Evolutionary conservation across 2,113 vertebrate genomes (phyloP).

Genomic region (Zapus hudsonius): DNA sequence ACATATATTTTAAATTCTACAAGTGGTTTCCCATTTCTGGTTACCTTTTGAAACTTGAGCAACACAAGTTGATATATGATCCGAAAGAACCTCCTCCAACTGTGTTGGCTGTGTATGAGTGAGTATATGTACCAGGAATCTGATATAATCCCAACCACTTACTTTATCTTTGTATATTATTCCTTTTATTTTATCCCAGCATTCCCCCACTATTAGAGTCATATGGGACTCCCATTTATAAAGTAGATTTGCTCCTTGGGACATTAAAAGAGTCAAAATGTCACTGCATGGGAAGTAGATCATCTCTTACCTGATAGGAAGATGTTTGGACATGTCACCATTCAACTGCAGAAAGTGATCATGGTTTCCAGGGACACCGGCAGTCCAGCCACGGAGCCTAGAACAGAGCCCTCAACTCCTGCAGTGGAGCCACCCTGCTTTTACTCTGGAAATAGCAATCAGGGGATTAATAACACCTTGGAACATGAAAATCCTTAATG

Average conservation of each 20-base stretch:
- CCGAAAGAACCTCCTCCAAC: neutral
- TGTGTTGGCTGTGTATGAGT: neutral
- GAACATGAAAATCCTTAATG: neutral
- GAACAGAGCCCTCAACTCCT: neutral
- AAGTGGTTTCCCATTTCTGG: neutral
- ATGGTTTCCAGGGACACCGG: neutral
- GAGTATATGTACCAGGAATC: neutral
- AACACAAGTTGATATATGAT: neutral
- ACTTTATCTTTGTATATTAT: neutral
- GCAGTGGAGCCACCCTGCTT: accelerated
- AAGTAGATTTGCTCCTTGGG: neutral
- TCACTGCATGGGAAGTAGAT: neutral
- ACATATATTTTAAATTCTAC: too few species aligned
- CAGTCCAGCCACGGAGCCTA: neutral
- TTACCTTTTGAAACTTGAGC: neutral
- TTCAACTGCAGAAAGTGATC: neutral
- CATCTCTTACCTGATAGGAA: neutral
- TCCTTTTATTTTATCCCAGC: neutral
- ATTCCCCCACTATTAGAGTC: neutral
- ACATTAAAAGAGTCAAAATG: neutral
- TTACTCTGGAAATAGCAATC: neutral
- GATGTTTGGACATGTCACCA: neutral
- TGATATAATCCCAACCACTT: neutral
- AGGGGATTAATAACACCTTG: neutral
- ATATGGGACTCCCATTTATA: neutral